Base-by-base conservation (phyloP, 2,888 invertebrate genomes). In the Scrobipalpa atriplicella region DNA sequence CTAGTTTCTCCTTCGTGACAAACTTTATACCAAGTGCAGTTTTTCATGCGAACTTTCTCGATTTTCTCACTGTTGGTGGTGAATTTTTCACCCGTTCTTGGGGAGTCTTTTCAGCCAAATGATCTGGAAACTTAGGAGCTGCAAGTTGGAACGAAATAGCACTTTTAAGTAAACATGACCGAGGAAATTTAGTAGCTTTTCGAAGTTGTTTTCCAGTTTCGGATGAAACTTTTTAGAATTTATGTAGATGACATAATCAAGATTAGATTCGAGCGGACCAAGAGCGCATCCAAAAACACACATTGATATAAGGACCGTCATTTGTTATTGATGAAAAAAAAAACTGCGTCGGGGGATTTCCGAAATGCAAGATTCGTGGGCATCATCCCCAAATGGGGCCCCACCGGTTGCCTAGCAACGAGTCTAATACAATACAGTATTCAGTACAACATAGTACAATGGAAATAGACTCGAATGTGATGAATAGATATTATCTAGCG, bases 21-120 rank as follows among this genome's bases (percentile, higher is more conserved):
- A 75, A 73, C 75, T 77, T 76, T 73, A 79, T 72, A 72, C 71
- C 72, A 74, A 83, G 78, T 82, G 76, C 80, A 81, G 81, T 81
- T 83, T 87, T 81, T 83, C 81, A 79, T 72, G 73, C 73, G 74
- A 85, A 87, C 78, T 87, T 87, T 81, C 71, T 70, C 78, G 72
- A 82, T 83, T 84, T 72, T 64, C 72, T 73, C 73, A 74, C 76
- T 81, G 77, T 38, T 82, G 78, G 78, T 82, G 81, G 82, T 75
- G 73, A 77, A 79, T 69, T 78, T 80, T 79, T 78, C 73, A 78
- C 76, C 72, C 77, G 78, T 79, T 78, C 77, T 74, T 79, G 72
- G 81, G n/a, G 84, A 87, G 86, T 82, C 90, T 87, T 86, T 74
- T 81, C 75, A 83, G 64, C 80, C 83, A 85, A 90, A 89, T 84